Percentiles rank a stretch among this genome's conserved stretches.
Evolutionary conservation across 92 coral and sea anemone genomes (phyloP).

Genomic region (Paramuricea clavata): DNA sequence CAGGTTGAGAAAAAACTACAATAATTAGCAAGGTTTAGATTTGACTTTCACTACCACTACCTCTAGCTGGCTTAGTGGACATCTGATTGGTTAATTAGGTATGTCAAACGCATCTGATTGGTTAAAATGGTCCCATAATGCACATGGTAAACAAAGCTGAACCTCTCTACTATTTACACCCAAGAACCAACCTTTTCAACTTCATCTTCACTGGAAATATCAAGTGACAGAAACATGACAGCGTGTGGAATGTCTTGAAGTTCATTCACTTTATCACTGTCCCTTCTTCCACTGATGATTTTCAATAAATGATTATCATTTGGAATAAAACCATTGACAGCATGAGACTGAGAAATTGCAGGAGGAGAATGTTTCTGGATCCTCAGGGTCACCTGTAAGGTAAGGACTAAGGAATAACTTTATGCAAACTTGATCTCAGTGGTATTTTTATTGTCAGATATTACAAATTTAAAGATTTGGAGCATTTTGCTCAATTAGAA

Average conservation of each 20-base stretch:
- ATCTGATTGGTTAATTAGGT: too few species aligned
- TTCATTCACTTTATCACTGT: conserved; percentile 64
- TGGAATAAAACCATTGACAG: conserved; percentile 61
- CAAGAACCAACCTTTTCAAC: conserved; percentile 32
- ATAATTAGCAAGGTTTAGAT: too few species aligned
- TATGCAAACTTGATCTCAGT: too few species aligned
- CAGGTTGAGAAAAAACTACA: too few species aligned
- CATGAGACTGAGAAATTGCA: conserved; percentile 65
- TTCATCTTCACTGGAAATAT: conserved; percentile 78
- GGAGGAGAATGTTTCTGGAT: conserved; percentile 80
- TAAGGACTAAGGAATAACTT: background rate
- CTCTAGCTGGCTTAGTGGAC: too few species aligned
- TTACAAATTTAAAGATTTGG: too few species aligned
- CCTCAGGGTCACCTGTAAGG: conserved; percentile 85
- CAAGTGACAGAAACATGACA: conserved; percentile 85
- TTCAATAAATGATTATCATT: conserved; percentile 93
- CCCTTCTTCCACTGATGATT: conserved; percentile 85
- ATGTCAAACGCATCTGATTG: too few species aligned
- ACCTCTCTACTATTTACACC: background rate
- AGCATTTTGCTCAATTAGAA: too few species aligned
- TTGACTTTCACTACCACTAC: too few species aligned
- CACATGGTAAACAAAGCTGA: too few species aligned
- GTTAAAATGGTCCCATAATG: too few species aligned
- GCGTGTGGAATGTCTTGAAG: conserved; percentile 81
- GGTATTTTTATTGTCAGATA: background rate